phyloP scores from a whole-genome alignment of 1,140 invertebrate species.

The Cyrtorhinus lividipennis region DNA sequence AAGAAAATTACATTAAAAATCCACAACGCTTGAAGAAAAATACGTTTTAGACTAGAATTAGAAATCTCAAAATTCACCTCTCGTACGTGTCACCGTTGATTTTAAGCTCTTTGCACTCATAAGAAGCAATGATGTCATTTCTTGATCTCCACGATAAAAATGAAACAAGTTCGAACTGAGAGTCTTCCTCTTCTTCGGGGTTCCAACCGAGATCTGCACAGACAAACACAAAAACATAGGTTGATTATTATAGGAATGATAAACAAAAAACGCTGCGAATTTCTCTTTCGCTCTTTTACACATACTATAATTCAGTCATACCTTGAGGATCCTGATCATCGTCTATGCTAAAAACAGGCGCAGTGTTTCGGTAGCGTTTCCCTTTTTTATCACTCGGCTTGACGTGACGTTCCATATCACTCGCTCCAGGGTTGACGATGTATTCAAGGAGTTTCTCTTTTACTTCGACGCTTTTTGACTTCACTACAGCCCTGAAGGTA shows the following conservation, averaged over 20 bases:
- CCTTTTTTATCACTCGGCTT: constrained; percentile 63
- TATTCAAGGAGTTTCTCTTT: constrained; percentile 89
- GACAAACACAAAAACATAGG: not conserved
- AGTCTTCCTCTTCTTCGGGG: constrained; percentile 38
- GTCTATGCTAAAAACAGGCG: constrained; percentile 88
- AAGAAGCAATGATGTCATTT: constrained; percentile 67
- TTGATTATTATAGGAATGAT: not conserved
- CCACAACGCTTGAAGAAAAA: too few species aligned
- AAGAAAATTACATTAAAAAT: too few species aligned
- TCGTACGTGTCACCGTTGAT: constrained; percentile 73
- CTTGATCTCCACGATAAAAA: constrained; percentile 66
- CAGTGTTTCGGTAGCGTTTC: constrained; percentile 78
- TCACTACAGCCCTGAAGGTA: constrained; percentile 34
- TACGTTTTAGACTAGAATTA: not conserved
- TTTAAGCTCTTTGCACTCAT: constrained; percentile 82
- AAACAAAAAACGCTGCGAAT: too few species aligned
- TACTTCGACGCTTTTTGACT: constrained; percentile 78
- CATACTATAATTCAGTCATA: too few species aligned
- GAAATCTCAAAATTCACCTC: constrained; percentile 42
- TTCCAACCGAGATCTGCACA: constrained; percentile 31
- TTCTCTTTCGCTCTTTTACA: too few species aligned
- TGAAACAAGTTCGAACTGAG: constrained; percentile 50
- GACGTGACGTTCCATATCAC: constrained; percentile 50
- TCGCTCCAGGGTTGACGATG: constrained; percentile 67
- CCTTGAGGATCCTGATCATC: constrained; percentile 59